Base-by-base conservation (phyloP, 2,888 invertebrate genomes). In the Chymomyza amoena region DNA sequence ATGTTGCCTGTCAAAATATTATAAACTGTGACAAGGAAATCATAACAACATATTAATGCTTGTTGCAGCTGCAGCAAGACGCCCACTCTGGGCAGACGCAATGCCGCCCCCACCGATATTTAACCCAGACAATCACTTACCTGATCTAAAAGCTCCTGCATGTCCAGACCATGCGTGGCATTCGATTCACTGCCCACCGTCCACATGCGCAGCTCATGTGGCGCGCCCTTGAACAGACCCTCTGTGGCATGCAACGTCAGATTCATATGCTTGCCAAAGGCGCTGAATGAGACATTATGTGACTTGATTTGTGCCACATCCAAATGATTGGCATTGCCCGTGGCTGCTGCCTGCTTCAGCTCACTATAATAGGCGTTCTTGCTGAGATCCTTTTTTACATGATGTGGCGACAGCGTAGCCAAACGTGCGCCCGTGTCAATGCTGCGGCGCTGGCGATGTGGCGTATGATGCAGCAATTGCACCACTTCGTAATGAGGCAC, bases 401-500 rank as follows among this genome's bases (percentile, higher is more conserved):
- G 92, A 80, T 91, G 90, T 68, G 86, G 68, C 28, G 80, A 66
- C 57, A 60, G 54, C 18, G 60, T 1, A 1, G 56, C 32, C 32
- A 32, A 32, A 32, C 32, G 32, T 32, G 32, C 6, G 13, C 56
- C 4, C 5, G 65, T 70, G 10, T 92, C 92, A 65, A 90, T 92
- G 92, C 80, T 90, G 73, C 91, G 90, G 61, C 88, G 86, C 65
- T 83, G 75, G 57, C 87, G 87, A 51, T 84, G 80, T 6, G 74
- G 64, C n/a, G 81, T 72, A 18, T 94, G 94, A 91, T 96, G 96
- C 69, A 94, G 93, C 77, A 97, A 93, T 78, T 95, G 94, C 66
- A 97, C 94, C 84, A 97, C 93, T 93, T 97, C 96, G 92, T 97
- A 97, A 81, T 95, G 93, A 76, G 97, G 97, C 87, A 97, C 96